phyloP scores from a whole-genome alignment of 2,797 vertebrate genomes.

The Fratercula arctica region DNA sequence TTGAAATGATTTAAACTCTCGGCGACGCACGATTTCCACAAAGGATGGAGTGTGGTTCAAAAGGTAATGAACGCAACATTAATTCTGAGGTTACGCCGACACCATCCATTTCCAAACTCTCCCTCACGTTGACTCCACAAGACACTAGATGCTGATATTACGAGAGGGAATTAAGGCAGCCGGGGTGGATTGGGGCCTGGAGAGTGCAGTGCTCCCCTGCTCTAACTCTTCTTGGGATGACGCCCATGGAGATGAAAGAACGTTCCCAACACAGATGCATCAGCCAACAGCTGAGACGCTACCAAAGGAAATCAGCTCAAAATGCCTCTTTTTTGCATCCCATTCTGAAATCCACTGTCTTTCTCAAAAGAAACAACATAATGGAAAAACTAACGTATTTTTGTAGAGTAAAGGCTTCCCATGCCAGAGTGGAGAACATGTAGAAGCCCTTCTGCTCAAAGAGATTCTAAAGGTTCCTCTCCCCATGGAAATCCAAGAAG shows the following conservation, averaged over 20 bases:
- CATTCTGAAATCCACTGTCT: not conserved
- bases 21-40: not conserved
- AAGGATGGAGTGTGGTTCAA: not conserved
- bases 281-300: not conserved
- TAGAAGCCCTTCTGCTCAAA: not conserved
- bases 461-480: not conserved
- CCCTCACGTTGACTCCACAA: not conserved
- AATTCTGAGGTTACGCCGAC: not conserved
- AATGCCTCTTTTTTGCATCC: not conserved
- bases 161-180: not conserved
- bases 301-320: not conserved
- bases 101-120: not conserved
- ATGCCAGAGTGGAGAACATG: not conserved
- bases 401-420: not conserved
- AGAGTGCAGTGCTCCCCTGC: not conserved
- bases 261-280: not conserved
- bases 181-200: not conserved
- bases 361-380: not conserved
- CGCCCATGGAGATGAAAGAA: not conserved
- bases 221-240: not conserved
- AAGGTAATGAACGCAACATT: not conserved
- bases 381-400: not conserved
- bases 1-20: not conserved
- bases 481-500: not conserved
- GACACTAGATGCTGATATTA: not conserved